These are phyloP conservation scores for Gyrodactylus salaris DNA, from an alignment of 1,140 invertebrate genomes.

Conservation along the genomic window DNA sequence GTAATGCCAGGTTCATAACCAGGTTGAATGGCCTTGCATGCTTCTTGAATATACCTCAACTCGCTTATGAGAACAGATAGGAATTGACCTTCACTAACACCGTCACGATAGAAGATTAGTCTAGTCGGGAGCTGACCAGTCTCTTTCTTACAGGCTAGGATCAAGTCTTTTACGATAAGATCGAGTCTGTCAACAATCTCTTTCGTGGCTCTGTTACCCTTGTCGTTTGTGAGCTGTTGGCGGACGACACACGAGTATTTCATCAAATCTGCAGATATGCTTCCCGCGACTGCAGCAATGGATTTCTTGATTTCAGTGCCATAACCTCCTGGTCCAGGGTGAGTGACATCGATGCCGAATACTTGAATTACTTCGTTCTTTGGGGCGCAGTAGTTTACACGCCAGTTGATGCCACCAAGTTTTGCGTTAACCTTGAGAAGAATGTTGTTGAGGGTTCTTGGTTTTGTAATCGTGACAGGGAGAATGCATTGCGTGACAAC, in stretches of 20 bases:
- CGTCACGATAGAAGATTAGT: slow-evolving; percentile 81
- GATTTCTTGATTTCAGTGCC: slow-evolving; percentile 90
- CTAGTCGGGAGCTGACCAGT: slow-evolving; percentile 1
- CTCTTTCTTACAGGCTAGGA: background rate
- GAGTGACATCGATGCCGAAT: slow-evolving; percentile 90
- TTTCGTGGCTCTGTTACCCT: background rate
- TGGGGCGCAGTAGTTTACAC: slow-evolving; percentile 64
- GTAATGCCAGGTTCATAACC: slow-evolving; percentile 96
- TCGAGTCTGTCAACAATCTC: background rate
- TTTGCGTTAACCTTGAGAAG: slow-evolving; percentile 99
- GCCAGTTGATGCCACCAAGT: slow-evolving; percentile 91
- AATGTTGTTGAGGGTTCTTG: slow-evolving; percentile 63
- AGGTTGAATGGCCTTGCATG: slow-evolving; percentile 80
- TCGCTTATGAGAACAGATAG: slow-evolving; percentile 41
- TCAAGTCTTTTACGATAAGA: background rate
- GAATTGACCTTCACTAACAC: slow-evolving; percentile 64
- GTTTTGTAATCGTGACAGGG: background rate
- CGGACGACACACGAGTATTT: background rate
- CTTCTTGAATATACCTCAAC: slow-evolving; percentile 73
- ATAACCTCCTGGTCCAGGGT: slow-evolving; percentile 87
- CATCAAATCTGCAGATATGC: background rate
- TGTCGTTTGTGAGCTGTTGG: background rate
- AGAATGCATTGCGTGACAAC: background rate
- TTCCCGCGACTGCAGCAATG: slow-evolving; percentile 16
- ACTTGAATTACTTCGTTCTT: slow-evolving; percentile 28